phyloP scores from a whole-genome alignment of 2,888 invertebrate genomes.

The Schrankia costaestrigalis region DNA sequence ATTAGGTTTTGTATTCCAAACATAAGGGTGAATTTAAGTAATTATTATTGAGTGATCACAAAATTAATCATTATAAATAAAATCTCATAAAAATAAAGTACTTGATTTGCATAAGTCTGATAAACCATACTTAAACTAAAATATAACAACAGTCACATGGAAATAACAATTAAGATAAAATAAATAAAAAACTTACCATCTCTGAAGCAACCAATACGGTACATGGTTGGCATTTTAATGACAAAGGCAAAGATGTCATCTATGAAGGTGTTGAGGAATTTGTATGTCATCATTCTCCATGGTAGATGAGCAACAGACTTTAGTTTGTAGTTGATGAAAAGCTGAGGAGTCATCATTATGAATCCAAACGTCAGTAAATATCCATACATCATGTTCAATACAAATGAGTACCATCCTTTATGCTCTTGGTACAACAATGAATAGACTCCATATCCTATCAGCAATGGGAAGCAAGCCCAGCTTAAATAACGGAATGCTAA shows the following conservation, averaged over 20 bases:
- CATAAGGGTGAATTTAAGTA: no score
- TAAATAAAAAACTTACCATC: conserved; percentile 84
- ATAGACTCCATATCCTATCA: conserved; percentile 96
- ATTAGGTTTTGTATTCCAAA: no score
- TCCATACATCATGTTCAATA: conserved; percentile 97
- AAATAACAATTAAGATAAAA: neutral
- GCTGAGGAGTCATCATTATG: conserved; percentile 99
- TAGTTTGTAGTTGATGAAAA: conserved; percentile 99
- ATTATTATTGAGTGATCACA: no score
- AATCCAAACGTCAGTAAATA: conserved; percentile 99
- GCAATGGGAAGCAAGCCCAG: conserved; percentile 96
- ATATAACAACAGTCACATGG: neutral
- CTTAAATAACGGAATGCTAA: conserved; percentile 98
- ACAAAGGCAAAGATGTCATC: conserved; percentile 99
- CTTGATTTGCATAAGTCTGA: no score
- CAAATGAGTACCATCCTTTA: conserved; percentile 99
- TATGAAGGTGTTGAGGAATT: conserved; percentile 99
- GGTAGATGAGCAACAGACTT: conserved; percentile 99
- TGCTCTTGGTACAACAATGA: conserved; percentile 97
- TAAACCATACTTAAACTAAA: no score
- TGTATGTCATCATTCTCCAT: conserved; percentile 99
- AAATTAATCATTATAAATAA: no score
- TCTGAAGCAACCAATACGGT: conserved; percentile 97
- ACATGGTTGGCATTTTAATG: conserved; percentile 99
- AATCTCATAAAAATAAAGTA: no score